Conservation (phyloP, 1,140 invertebrate species). For the Ganaspis sp. region DNA sequence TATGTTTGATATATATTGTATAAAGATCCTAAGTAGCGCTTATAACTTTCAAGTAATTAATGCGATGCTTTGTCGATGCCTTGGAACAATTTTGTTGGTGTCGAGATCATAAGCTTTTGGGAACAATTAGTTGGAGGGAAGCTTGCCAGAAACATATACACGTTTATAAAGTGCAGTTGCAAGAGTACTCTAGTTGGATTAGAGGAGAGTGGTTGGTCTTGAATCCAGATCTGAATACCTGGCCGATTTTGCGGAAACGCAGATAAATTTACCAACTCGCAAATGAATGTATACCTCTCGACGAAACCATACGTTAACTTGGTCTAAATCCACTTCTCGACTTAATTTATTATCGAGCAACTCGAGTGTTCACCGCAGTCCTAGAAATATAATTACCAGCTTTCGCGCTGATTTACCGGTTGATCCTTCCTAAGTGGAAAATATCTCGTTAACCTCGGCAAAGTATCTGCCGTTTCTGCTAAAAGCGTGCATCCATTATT, state of each 20-base stretch:
- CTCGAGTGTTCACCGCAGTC: slow-evolving; percentile 15
- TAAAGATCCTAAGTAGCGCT: no score
- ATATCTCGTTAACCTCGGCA: slow-evolving; percentile 11
- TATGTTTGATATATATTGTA: no score
- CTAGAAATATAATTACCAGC: slow-evolving; percentile 28
- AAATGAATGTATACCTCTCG: slow-evolving; percentile 24
- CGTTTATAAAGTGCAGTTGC: not conserved
- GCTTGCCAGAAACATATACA: slow-evolving; percentile 19
- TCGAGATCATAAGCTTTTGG: slow-evolving; percentile 12
- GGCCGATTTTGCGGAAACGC: slow-evolving; percentile 11
- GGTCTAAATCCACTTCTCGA: slow-evolving; percentile 20
- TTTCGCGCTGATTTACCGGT: slow-evolving; percentile 14
- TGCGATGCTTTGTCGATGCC: not conserved
- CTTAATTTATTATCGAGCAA: slow-evolving; percentile 31
- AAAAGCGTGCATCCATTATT: not conserved
- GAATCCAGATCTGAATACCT: slow-evolving; percentile 27
- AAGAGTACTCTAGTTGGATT: slow-evolving; percentile 2
- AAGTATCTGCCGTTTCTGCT: not conserved
- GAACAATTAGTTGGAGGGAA: slow-evolving; percentile 10
- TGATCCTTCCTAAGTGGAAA: slow-evolving; percentile 10
- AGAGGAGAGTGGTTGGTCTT: slow-evolving; percentile 13
- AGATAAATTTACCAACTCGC: slow-evolving; percentile 11
- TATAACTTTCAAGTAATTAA: not conserved
- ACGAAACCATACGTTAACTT: slow-evolving; percentile 19
- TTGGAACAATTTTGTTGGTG: not conserved